Evolutionary conservation across 2,113 vertebrate species (phyloP).

Genomic region (Myiopsitta monachus): DNA sequence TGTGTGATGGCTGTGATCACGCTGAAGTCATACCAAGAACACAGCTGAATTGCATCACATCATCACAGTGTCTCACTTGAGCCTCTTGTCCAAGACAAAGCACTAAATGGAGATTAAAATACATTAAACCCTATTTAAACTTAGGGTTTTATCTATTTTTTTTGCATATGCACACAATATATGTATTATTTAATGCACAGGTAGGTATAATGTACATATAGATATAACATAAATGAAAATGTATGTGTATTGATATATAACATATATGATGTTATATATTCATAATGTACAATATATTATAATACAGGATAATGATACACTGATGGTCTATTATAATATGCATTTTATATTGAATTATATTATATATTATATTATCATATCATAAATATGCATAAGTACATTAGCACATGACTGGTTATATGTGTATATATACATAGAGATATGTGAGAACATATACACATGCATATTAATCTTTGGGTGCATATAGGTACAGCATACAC

Average conservation of each 20-base stretch:
- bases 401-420: neutral
- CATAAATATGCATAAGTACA: neutral
- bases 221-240: neutral
- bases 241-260: neutral
- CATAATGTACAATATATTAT: neutral
- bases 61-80: neutral
- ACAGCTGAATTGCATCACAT: neutral
- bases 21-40: neutral
- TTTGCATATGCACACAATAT: neutral
- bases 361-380: neutral
- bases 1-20: neutral
- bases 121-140: accelerated
- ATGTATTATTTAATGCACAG: neutral
- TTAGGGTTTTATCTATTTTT: neutral
- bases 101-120: neutral
- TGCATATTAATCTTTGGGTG: neutral
- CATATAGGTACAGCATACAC: neutral
- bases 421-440: neutral
- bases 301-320: neutral
- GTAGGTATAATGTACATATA: neutral
- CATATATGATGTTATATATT: neutral
- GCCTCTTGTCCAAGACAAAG: neutral
- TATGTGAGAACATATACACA: neutral
- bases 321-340: neutral
- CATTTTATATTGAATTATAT: neutral